A percentile compares a stretch with the other conserved stretches of the same genome.
Conservation (phyloP, 2,888 invertebrate species). For the Chydorus sphaericus region DNA sequence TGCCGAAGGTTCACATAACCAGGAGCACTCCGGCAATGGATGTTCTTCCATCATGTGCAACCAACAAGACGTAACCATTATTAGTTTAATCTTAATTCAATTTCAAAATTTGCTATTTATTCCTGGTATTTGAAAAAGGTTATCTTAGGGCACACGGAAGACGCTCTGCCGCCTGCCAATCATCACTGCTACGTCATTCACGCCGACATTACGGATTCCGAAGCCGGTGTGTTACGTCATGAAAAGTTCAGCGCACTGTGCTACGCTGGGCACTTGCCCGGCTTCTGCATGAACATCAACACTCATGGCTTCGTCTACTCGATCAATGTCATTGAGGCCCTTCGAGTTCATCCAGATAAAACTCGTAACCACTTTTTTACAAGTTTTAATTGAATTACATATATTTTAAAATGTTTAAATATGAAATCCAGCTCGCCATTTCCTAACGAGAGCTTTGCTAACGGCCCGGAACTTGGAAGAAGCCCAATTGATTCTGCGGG, state of each 20-base stretch:
- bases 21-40: constrained; percentile 42
- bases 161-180: constrained; percentile 55
- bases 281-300: constrained; percentile 80
- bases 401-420: background rate
- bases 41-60: constrained; percentile 65
- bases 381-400: background rate
- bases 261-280: constrained; percentile 75
- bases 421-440: constrained; percentile 55
- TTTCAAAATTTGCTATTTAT: background rate
- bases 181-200: constrained; percentile 64
- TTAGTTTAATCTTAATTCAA: background rate
- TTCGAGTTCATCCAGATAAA: constrained; percentile 49
- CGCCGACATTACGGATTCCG: constrained; percentile 51
- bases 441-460: constrained; percentile 60
- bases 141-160: constrained; percentile 71
- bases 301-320: constrained; percentile 66
- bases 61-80: constrained; percentile 41
- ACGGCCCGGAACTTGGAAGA: constrained; percentile 50
- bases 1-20: constrained; percentile 35
- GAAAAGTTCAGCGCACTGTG: constrained; percentile 70
- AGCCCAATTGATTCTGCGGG: constrained; percentile 52
- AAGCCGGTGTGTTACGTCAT: constrained; percentile 39
- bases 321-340: constrained; percentile 67
- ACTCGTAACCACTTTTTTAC: constrained; percentile 44
- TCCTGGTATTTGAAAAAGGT: constrained; percentile 37